These are phyloP conservation scores for Pentalonia nigronervosa DNA, from an alignment of 1,140 invertebrate genomes.

Conservation along the genomic window DNA sequence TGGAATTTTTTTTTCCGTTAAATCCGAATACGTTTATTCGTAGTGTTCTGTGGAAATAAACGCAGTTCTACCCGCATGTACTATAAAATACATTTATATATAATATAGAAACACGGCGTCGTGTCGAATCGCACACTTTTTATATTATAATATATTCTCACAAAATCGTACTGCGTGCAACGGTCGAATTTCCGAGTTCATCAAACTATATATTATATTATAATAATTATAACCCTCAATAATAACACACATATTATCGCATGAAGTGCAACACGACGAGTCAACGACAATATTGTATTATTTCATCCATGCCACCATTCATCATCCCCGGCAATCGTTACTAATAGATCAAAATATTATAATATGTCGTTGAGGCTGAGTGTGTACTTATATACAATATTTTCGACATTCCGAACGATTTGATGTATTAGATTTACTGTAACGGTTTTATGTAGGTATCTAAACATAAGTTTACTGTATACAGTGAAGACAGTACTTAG, in stretches of 20 bases:
- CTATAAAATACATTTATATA: too few relatives aligned
- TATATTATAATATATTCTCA: background rate
- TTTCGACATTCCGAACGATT: background rate
- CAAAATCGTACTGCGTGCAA: background rate
- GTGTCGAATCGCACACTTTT: background rate
- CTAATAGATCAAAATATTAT: background rate
- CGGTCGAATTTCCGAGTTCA: constrained; percentile 7
- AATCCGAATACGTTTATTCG: background rate
- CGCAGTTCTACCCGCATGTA: background rate
- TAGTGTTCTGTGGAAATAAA: background rate
- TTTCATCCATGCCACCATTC: background rate
- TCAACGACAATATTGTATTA: background rate
- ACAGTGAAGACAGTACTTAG: too few relatives aligned
- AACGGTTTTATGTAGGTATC: too few relatives aligned
- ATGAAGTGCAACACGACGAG: background rate
- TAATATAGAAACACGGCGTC: too few relatives aligned
- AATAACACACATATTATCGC: background rate
- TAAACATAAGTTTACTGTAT: too few relatives aligned
- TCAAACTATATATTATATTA: background rate
- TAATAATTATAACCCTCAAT: background rate
- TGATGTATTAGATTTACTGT: background rate
- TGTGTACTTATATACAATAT: background rate
- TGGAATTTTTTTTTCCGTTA: background rate
- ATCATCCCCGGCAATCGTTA: background rate
- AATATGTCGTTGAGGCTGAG: background rate